A percentile compares a stretch with the other conserved stretches of the same genome.
Conservation (phyloP, 2,888 invertebrate species). For the Pollenia amentaria region DNA sequence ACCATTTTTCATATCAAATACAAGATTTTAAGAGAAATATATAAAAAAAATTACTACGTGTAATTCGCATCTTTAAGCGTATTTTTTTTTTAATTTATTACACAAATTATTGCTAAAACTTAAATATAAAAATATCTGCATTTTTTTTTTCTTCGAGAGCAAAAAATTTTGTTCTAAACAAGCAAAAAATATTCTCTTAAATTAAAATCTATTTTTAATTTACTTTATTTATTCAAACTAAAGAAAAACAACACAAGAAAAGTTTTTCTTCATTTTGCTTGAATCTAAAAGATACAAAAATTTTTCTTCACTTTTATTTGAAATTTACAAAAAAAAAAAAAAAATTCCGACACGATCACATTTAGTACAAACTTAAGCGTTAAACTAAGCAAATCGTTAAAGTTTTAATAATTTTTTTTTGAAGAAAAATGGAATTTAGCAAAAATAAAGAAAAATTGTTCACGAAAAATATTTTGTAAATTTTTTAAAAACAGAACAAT, state of each 20-base stretch:
- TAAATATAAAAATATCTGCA: background rate
- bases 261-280: background rate
- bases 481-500: constrained; percentile 12
- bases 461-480: constrained; percentile 21
- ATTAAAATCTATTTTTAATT: constrained; percentile 68
- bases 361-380: constrained; percentile 71
- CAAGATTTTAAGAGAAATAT: background rate
- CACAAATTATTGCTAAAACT: constrained; percentile 17
- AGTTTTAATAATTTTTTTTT: background rate
- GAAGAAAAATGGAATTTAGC: background rate
- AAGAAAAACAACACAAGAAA: constrained; percentile 46
- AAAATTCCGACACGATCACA: constrained; percentile 47
- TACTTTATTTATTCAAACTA: constrained; percentile 32
- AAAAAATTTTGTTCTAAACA: background rate
- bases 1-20: too few species aligned
- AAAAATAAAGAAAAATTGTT: constrained; percentile 7
- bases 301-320: constrained; percentile 25
- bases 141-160: background rate
- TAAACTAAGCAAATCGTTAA: constrained; percentile 47
- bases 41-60: background rate
- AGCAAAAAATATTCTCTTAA: constrained; percentile 62
- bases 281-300: constrained; percentile 52
- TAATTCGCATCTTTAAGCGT: background rate
- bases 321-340: constrained; percentile 22
- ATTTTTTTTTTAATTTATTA: constrained; percentile 14